Percentiles rank a stretch among this genome's conserved stretches.
Evolutionary conservation across 1,140 invertebrate genomes (phyloP).

Genomic region (Oedothorax gibbosus): DNA sequence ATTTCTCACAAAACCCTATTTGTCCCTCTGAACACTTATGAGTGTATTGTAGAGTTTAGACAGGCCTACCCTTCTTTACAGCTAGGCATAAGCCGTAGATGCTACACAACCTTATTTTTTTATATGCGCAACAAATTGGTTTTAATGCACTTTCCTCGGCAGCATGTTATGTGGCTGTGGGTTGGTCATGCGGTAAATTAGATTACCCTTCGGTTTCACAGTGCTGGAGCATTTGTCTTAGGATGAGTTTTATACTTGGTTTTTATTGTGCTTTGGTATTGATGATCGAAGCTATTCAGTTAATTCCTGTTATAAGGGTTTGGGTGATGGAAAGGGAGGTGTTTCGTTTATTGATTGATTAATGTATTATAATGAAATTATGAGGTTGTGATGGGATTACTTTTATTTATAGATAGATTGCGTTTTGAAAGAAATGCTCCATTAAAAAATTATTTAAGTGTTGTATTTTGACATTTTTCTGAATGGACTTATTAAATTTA

Average conservation of each 20-base stretch:
- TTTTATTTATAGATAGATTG: too few relatives aligned
- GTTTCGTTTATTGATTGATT: too few relatives aligned
- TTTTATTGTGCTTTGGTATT: conserved; percentile 22
- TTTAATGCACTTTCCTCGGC: conserved; percentile 26
- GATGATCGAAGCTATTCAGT: not conserved
- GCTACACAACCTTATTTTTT: conserved; percentile 16
- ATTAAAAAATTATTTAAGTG: too few relatives aligned
- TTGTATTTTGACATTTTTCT: too few relatives aligned
- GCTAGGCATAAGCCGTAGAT: conserved; percentile 11
- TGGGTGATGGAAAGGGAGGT: too few relatives aligned
- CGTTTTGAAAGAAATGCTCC: too few relatives aligned
- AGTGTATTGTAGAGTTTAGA: too few relatives aligned
- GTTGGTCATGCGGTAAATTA: conserved; percentile 1
- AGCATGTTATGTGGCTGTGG: conserved; percentile 1
- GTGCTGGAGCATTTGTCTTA: not conserved
- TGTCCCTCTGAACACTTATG: conserved; percentile 4
- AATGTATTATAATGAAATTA: too few relatives aligned
- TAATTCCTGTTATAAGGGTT: not conserved
- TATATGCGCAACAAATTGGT: conserved; percentile 14
- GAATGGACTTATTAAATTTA: too few relatives aligned
- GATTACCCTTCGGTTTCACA: conserved; percentile 16
- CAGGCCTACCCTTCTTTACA: not conserved
- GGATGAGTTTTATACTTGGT: not conserved
- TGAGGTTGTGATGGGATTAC: too few relatives aligned
- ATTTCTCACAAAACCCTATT: conserved; percentile 21